Evolutionary conservation across 2,113 vertebrate genomes (phyloP).

Genomic region (Verasper variegatus): DNA sequence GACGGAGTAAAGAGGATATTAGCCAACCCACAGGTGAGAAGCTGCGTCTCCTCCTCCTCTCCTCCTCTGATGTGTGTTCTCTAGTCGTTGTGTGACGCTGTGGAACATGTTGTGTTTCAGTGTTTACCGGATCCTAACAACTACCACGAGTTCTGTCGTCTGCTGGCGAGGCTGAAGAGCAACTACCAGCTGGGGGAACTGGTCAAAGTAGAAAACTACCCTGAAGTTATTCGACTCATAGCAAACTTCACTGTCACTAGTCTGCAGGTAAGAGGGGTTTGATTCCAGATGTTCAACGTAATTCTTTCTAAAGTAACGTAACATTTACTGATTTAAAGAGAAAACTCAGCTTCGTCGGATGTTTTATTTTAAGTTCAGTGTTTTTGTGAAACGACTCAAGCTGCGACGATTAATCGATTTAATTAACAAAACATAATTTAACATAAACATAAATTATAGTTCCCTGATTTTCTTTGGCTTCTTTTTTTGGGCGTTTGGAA

Average conservation of each 20-base stretch:
- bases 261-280: slow-evolving; percentile 87
- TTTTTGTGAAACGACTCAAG: too few relatives aligned
- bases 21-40: slow-evolving; percentile 93
- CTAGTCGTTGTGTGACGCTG: background rate
- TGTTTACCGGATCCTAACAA: slow-evolving; percentile 98
- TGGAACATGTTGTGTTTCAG: slow-evolving; percentile 72
- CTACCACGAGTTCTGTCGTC: slow-evolving; percentile 98
- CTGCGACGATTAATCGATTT: too few relatives aligned
- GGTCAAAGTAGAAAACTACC: slow-evolving; percentile 99
- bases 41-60: background rate
- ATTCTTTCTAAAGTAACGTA: background rate
- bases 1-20: slow-evolving; percentile 98
- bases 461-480: too few relatives aligned
- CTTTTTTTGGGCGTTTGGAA: too few relatives aligned
- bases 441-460: too few relatives aligned
- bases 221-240: slow-evolving; percentile 96
- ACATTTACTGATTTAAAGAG: too few relatives aligned
- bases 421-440: too few relatives aligned
- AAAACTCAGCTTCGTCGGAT: too few relatives aligned
- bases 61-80: background rate
- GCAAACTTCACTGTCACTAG: slow-evolving; percentile 99
- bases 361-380: too few relatives aligned
- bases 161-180: slow-evolving; percentile 96
- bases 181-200: slow-evolving; percentile 98
- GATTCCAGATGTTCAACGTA: too few relatives aligned